Percentiles rank a stretch among this genome's conserved stretches.
These are phyloP conservation scores for Gadopsis bispinosus DNA, from an alignment of 2,797 vertebrate species.

Conservation along the genomic window DNA sequence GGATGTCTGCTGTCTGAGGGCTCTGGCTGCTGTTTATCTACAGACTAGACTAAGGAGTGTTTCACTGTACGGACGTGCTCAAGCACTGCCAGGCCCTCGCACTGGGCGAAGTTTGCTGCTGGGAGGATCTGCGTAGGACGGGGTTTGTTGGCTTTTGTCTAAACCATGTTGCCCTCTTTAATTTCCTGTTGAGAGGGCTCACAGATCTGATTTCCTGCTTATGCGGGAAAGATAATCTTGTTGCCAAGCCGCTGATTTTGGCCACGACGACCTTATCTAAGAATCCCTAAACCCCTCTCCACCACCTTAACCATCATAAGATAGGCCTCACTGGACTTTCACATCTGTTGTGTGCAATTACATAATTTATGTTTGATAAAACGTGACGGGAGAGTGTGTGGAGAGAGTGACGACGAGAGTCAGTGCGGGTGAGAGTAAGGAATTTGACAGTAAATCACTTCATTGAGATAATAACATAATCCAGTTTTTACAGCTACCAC, in stretches of 20 bases:
- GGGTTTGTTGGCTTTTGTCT: slow-evolving; percentile 61
- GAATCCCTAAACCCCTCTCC: neutral
- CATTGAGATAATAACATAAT: slow-evolving; percentile 8
- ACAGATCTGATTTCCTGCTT: slow-evolving; percentile 80
- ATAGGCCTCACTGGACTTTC: slow-evolving; percentile 18
- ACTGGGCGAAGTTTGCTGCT: slow-evolving; percentile 39
- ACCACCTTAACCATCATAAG: slow-evolving; percentile 18
- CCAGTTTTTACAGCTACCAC: slow-evolving; percentile 9
- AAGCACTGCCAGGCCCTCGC: slow-evolving; percentile 36
- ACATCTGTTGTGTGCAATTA: slow-evolving; percentile 43
- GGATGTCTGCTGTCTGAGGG: slow-evolving; percentile 31
- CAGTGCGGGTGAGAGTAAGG: neutral
- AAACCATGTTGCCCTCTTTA: slow-evolving; percentile 77
- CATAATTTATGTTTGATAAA: slow-evolving; percentile 15
- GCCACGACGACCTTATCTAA: slow-evolving; percentile 33
- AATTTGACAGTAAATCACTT: neutral
- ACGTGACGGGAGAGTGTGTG: neutral
- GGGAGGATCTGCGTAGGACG: slow-evolving; percentile 45
- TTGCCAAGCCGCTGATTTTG: slow-evolving; percentile 54
- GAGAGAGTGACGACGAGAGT: slow-evolving; percentile 2
- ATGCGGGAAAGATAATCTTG: slow-evolving; percentile 67
- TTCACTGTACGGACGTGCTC: slow-evolving; percentile 36
- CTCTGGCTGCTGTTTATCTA: slow-evolving; percentile 58
- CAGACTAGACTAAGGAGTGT: slow-evolving; percentile 45
- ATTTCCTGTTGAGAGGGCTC: slow-evolving; percentile 81